A percentile compares a stretch with the other conserved stretches of the same genome.
phyloP scores from a whole-genome alignment of 2,888 invertebrate genomes.

The Meghimatium bilineatum region DNA sequence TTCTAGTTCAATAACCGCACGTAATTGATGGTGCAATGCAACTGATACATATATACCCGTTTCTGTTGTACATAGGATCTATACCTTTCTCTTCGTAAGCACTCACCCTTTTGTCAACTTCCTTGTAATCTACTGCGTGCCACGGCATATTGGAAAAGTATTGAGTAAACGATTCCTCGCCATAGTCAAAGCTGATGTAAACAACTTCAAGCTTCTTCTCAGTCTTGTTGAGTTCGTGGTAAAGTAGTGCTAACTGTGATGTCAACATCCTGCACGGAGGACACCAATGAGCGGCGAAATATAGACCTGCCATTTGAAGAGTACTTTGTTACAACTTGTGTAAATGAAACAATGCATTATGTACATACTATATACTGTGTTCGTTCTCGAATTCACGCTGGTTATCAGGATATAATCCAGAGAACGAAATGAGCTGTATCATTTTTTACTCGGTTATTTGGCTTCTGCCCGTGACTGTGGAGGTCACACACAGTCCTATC shows the following conservation, averaged over 20 bases:
- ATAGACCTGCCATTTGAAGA: constrained; percentile 33
- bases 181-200: constrained; percentile 49
- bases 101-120: constrained; percentile 43
- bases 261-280: constrained; percentile 44
- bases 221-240: constrained; percentile 31
- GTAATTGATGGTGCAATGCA: too few species aligned
- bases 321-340: not conserved
- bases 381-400: too few species aligned
- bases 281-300: constrained; percentile 51
- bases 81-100: not conserved
- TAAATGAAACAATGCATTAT: too few species aligned
- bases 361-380: too few species aligned
- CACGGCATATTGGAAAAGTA: constrained; percentile 53
- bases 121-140: constrained; percentile 43
- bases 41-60: too few species aligned
- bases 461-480: too few species aligned
- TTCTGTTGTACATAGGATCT: too few species aligned
- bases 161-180: constrained; percentile 37
- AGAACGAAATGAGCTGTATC: too few species aligned
- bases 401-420: too few species aligned
- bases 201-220: constrained; percentile 44
- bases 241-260: constrained; percentile 35
- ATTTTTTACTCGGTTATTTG: too few species aligned
- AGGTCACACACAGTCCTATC: too few species aligned
- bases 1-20: too few species aligned